phyloP scores from a whole-genome alignment of 1,140 invertebrate species.

The Tetramorium parvispinum region DNA sequence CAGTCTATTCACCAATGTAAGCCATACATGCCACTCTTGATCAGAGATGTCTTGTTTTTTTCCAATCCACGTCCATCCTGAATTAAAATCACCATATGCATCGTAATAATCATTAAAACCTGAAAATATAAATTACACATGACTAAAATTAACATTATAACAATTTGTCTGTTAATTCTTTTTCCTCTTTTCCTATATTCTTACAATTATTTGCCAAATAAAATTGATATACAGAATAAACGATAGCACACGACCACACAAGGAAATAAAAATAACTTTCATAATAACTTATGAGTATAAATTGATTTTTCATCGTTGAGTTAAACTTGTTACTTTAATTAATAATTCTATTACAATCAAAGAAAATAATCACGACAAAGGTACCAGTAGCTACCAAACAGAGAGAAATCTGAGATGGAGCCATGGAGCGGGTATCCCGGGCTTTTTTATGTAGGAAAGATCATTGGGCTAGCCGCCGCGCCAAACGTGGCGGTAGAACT shows the following conservation, averaged over 20 bases:
- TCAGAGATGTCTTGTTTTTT: constrained; percentile 85
- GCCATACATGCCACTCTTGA: constrained; percentile 86
- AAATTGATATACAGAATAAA: constrained; percentile 81
- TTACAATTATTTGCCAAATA: constrained; percentile 77
- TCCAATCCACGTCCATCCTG: constrained; percentile 84
- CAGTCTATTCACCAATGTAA: constrained; percentile 80
- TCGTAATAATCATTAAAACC: constrained; percentile 80
- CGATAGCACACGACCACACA: constrained; percentile 77
- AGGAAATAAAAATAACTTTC: constrained; percentile 77
- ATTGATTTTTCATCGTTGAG: constrained; percentile 26
- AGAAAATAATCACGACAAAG: neutral
- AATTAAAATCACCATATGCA: constrained; percentile 78
- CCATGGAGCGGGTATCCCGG: too few species aligned
- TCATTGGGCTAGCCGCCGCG: too few species aligned
- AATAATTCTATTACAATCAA: neutral
- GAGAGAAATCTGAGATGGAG: too few species aligned
- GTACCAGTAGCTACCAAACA: too few species aligned
- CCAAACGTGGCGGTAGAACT: too few species aligned
- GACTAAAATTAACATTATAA: constrained; percentile 18
- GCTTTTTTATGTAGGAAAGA: too few species aligned
- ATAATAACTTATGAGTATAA: constrained; percentile 39
- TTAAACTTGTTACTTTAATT: constrained; percentile 34
- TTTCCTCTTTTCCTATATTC: constrained; percentile 58
- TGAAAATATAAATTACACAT: constrained; percentile 65
- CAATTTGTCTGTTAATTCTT: neutral